These are phyloP conservation scores for Pachyseris speciosa DNA, from an alignment of 64 coral and sea anemone species.

Conservation along the genomic window DNA sequence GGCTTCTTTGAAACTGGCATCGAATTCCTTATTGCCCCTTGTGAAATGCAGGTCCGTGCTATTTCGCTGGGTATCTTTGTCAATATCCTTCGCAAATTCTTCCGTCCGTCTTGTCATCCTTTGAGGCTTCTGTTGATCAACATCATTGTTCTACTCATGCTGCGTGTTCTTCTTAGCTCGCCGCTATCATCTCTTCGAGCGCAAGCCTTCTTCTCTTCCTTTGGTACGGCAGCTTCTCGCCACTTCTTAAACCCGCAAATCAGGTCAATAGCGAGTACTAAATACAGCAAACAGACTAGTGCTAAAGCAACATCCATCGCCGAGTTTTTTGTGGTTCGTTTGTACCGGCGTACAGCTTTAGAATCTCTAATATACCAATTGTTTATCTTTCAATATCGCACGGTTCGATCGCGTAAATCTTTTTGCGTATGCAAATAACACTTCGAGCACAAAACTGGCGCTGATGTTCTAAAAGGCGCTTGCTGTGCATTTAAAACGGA, in stretches of 20 bases:
- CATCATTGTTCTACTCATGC: slow-evolving; percentile 7
- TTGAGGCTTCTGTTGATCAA: slow-evolving; percentile 35
- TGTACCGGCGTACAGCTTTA: neutral
- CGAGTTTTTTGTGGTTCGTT: neutral
- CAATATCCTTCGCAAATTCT: neutral
- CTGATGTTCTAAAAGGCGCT: neutral
- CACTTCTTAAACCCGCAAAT: slow-evolving; percentile 28
- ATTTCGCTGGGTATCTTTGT: neutral
- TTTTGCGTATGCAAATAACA: too few species aligned
- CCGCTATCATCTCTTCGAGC: neutral
- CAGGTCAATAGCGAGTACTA: slow-evolving; percentile 12
- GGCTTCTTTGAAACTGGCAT: too few species aligned
- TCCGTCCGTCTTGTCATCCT: neutral
- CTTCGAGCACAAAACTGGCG: neutral
- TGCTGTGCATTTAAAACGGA: neutral
- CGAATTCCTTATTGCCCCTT: too few species aligned
- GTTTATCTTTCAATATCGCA: neutral
- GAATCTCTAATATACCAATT: neutral
- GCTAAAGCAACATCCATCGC: slow-evolving; percentile 5
- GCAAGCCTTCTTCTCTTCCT: neutral
- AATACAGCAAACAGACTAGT: slow-evolving; percentile 5
- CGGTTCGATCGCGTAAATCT: too few species aligned
- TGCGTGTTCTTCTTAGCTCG: neutral
- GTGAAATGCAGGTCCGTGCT: too few species aligned
- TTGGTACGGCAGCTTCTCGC: neutral